These are phyloP conservation scores for Pantelozetes paolii DNA, from an alignment of 2,888 invertebrate species.

Conservation along the genomic window DNA sequence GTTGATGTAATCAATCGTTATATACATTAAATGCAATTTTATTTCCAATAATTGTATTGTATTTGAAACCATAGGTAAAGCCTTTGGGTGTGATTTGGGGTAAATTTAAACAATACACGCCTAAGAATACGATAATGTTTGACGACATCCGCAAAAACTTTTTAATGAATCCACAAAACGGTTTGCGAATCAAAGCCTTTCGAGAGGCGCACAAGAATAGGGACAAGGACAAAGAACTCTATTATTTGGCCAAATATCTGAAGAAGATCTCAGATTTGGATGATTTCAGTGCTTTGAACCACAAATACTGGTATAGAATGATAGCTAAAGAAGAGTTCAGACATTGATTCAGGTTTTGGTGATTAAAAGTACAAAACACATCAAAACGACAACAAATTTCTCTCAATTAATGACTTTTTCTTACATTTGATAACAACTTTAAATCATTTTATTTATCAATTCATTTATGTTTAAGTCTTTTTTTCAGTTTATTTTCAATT, in stretches of 20 bases:
- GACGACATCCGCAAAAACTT: constrained; percentile 94
- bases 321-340: too few relatives aligned
- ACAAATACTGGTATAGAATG: constrained; percentile 70
- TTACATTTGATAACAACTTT: too few relatives aligned
- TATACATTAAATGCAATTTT: constrained; percentile 18
- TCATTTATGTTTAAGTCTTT: too few relatives aligned
- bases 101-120: constrained; percentile 77
- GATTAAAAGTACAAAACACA: too few relatives aligned
- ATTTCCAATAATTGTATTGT: constrained; percentile 5
- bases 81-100: constrained; percentile 97
- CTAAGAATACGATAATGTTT: constrained; percentile 95
- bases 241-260: constrained; percentile 72
- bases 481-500: too few relatives aligned
- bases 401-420: too few relatives aligned
- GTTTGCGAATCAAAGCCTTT: constrained; percentile 74
- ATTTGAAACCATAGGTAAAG: constrained; percentile 58
- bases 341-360: too few relatives aligned
- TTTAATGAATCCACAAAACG: constrained; percentile 93
- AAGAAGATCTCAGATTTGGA: constrained; percentile 73
- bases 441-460: too few relatives aligned
- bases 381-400: too few relatives aligned
- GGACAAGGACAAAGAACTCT: constrained; percentile 72
- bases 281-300: constrained; percentile 78
- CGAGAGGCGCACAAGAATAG: constrained; percentile 84
- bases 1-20: constrained; percentile 73